These are phyloP conservation scores for Ditula angustiorana DNA, from an alignment of 2,888 invertebrate genomes.

Conservation along the genomic window DNA sequence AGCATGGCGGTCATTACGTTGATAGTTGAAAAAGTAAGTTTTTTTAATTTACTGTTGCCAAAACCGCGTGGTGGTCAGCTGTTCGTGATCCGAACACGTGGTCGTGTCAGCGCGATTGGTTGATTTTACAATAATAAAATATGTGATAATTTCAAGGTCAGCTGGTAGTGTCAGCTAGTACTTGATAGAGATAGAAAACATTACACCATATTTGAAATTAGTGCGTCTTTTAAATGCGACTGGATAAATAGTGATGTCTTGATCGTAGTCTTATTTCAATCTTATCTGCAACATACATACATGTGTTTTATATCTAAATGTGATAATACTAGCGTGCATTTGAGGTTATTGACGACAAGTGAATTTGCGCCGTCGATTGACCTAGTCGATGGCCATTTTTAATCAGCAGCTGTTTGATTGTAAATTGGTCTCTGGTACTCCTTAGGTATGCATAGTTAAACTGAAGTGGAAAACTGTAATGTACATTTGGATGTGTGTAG, in stretches of 20 bases:
- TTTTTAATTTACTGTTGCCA: slow-evolving; percentile 25
- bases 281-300: slow-evolving; percentile 16
- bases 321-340: slow-evolving; percentile 7
- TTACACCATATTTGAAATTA: slow-evolving; percentile 6
- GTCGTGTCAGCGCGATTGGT: slow-evolving; percentile 22
- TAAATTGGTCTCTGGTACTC: slow-evolving; percentile 6
- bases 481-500: background rate
- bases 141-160: slow-evolving; percentile 33
- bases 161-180: background rate
- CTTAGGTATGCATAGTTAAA: background rate
- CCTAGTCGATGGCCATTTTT: slow-evolving; percentile 20
- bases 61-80: slow-evolving; percentile 35
- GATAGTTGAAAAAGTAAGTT: slow-evolving; percentile 38
- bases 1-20: slow-evolving; percentile 36
- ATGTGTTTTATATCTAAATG: slow-evolving; percentile 3
- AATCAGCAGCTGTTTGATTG: slow-evolving; percentile 9
- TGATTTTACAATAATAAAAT: slow-evolving; percentile 24
- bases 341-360: slow-evolving; percentile 34
- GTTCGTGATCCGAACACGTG: slow-evolving; percentile 35
- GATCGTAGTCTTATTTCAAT: background rate
- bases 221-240: background rate
- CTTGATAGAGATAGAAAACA: background rate
- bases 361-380: slow-evolving; percentile 27
- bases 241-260: background rate
- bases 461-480: too few species aligned